A percentile compares a stretch with the other conserved stretches of the same genome.
phyloP scores from a whole-genome alignment of 2,888 invertebrate genomes.

The Eristalis arbustorum region DNA sequence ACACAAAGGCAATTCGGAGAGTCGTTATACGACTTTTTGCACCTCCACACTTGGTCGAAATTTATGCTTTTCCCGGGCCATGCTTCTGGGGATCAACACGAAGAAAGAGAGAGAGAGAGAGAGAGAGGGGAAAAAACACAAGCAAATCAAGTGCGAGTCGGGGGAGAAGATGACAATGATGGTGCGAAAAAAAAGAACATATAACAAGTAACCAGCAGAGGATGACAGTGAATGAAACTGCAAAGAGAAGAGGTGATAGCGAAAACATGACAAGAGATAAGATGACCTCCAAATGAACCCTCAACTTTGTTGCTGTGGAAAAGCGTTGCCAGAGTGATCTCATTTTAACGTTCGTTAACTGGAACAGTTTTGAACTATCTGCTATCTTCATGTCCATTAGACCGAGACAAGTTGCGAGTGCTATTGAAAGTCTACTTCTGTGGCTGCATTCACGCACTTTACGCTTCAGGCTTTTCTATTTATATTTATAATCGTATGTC shows the following conservation, averaged over 20 bases:
- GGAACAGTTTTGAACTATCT: not conserved
- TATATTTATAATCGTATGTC: not conserved
- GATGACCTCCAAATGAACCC: conserved; percentile 29
- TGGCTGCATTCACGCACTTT: not conserved
- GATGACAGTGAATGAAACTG: conserved; percentile 14
- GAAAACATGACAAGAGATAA: conserved; percentile 6
- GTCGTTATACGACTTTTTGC: conserved; percentile 60
- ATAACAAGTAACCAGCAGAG: not conserved
- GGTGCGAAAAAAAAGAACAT: not conserved
- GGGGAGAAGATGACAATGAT: not conserved
- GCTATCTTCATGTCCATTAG: not conserved
- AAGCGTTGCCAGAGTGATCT: not conserved
- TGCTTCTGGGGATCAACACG: conserved; percentile 7
- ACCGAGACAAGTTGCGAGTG: not conserved
- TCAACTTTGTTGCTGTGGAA: conserved; percentile 13
- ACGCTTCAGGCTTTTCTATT: not conserved
- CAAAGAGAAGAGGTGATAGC: conserved; percentile 8
- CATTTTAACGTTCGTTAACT: not conserved
- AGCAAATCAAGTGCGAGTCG: conserved; percentile 27
- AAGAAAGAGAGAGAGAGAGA: not conserved
- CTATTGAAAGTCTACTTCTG: too few species aligned
- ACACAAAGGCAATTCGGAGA: conserved; percentile 41
- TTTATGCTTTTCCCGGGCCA: conserved; percentile 54
- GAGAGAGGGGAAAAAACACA: not conserved
- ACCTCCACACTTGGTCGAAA: conserved; percentile 49